Evolutionary conservation across 2,888 invertebrate genomes (phyloP).

Genomic region (Chymomyza amoena): DNA sequence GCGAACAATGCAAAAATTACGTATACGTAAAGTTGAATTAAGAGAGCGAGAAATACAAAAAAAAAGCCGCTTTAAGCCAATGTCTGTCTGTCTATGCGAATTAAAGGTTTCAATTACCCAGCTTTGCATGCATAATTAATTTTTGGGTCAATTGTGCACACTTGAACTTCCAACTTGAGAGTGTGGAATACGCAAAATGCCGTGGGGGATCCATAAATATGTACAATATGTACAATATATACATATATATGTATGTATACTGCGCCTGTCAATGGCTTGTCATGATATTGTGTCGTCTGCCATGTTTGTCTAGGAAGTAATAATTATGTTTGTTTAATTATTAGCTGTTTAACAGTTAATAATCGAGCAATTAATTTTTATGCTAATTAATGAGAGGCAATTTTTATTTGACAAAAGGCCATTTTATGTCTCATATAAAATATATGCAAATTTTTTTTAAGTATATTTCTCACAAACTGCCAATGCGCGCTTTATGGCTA

Average conservation of each 20-base stretch:
- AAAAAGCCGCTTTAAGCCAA: not conserved
- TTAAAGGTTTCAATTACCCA: conserved; percentile 53
- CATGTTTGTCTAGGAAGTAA: not conserved
- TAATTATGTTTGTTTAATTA: not conserved
- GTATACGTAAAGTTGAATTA: not conserved
- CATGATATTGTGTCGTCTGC: not conserved
- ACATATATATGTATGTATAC: no score
- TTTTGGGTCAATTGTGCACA: conserved; percentile 70
- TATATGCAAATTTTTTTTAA: conserved; percentile 1
- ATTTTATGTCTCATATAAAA: not conserved
- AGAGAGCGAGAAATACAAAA: no score
- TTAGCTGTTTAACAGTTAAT: not conserved
- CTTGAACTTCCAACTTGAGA: conserved; percentile 63
- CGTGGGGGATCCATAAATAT: conserved; percentile 22
- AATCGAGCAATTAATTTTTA: not conserved
- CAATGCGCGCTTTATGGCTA: conserved; percentile 11
- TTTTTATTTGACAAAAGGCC: not conserved
- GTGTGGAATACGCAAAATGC: conserved; percentile 19
- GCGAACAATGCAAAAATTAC: conserved; percentile 9
- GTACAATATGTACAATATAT: no score
- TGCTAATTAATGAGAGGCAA: not conserved
- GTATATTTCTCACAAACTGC: not conserved
- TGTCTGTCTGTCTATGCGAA: conserved; percentile 28
- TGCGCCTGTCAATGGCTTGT: not conserved
- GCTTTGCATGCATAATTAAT: conserved; percentile 71